Evolutionary conservation across 2,113 vertebrate species (phyloP), one percentile per base, ranked within the genome.

Genomic region (Erinaceus europaeus): DNA sequence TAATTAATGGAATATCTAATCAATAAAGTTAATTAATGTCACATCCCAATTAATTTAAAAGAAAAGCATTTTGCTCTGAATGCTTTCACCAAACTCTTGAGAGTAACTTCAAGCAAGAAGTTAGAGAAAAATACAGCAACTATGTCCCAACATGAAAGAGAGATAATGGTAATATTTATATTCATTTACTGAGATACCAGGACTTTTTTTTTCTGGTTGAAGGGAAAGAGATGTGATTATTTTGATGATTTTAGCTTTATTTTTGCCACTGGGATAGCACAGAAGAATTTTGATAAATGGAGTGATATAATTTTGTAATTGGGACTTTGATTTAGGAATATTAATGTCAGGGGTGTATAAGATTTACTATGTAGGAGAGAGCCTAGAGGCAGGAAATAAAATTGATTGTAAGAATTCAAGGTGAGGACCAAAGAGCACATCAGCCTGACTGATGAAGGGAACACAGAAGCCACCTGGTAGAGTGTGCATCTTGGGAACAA

Each of bases 251-350:
- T 65, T 40, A 29, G 10, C 74, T 88, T 77, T 4, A 78, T 15
- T 84, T 59, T 90, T 75, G 25, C 82, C 25, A 17, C 46, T 74
- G 32, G 50, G 48, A 44, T 82, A 67, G 13, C 32, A 44, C n/a
- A 65, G 44, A 57, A 92, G 68, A 84, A 55, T 69, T 89, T 86
- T 88, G 53, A 88, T 82, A 46, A 82, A 38, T 55, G 71, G 18
- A 61, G n/a, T 53, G 21, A 74, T 20, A 69, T 62, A 80, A 50
- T 79, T 87, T 90, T 71, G 29, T 61, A 90, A 74, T 27, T 67
- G 23, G 18, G 36, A 6, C 15, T 84, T 80, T 84, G 44, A 87
- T 64, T 91, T 87, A 82, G n/a, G 5, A 89, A 81, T 91, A 82
- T 77, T 59, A 84, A 77, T 42, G 40, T 62, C 68, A 85, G 21